Evolutionary conservation across 1,140 invertebrate species (phyloP).

Genomic region (Hypothenemus hampei): DNA sequence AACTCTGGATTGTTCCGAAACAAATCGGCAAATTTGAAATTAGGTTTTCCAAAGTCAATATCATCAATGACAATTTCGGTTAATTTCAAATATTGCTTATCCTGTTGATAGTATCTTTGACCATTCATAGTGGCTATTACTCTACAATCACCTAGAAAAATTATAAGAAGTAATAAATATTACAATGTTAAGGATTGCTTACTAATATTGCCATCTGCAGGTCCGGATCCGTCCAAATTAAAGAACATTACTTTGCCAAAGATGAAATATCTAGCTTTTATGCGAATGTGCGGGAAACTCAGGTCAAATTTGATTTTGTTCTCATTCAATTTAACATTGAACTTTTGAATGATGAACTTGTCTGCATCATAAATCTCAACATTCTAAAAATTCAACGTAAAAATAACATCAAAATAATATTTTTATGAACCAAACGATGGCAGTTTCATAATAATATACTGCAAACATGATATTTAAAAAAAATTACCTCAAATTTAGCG

Average conservation of each 20-base stretch:
- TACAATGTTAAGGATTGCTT: constrained; percentile 13
- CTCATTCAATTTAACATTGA: constrained; percentile 24
- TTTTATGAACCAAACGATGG: background rate
- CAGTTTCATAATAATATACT: no score
- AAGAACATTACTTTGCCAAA: constrained; percentile 31
- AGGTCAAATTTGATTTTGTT: constrained; percentile 27
- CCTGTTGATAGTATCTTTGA: constrained; percentile 16
- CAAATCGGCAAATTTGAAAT: constrained; percentile 17
- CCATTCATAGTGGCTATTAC: constrained; percentile 23
- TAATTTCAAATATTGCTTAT: constrained; percentile 24
- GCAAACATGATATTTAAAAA: constrained; percentile 12
- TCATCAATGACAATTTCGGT: constrained; percentile 12
- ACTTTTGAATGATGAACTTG: constrained; percentile 26
- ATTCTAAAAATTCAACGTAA: constrained; percentile 23
- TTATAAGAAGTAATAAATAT: no score
- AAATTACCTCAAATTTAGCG: constrained; percentile 29
- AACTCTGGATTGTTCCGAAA: constrained; percentile 24
- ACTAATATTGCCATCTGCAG: constrained; percentile 34
- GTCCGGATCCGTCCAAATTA: constrained; percentile 30
- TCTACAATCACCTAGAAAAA: constrained; percentile 19
- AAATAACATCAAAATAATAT: background rate
- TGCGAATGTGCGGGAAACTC: constrained; percentile 27
- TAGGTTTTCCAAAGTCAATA: constrained; percentile 21
- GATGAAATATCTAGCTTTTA: constrained; percentile 28
- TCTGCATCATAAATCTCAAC: constrained; percentile 30